These are phyloP conservation scores for Muschampia staudingeri DNA, from an alignment of 2,888 invertebrate genomes.

Conservation along the genomic window DNA sequence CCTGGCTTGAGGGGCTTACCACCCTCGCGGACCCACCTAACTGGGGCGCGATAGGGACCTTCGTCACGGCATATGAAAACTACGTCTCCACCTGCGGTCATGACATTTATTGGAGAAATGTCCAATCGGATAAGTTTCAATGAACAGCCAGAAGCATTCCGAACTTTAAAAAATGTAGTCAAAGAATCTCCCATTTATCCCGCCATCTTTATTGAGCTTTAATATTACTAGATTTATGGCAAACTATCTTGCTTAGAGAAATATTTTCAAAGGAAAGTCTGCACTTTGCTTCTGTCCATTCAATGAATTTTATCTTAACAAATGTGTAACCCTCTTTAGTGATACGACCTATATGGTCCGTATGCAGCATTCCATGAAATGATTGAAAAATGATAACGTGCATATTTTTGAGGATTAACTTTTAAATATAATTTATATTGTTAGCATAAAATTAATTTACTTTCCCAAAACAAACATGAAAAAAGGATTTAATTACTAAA, in stretches of 20 bases:
- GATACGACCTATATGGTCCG: neutral
- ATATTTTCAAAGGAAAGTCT: too few relatives aligned
- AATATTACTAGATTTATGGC: too few relatives aligned
- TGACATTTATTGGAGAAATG: neutral
- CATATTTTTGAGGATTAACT: neutral
- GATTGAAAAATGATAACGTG: neutral
- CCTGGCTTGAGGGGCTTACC: conserved; percentile 93
- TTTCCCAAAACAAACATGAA: too few relatives aligned
- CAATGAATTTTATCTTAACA: neutral
- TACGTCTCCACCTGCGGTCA: conserved; percentile 95
- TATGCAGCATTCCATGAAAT: conserved; percentile 21
- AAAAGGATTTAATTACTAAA: too few relatives aligned
- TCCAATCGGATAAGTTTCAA: neutral
- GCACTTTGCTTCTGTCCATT: conserved; percentile 23
- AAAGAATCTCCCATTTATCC: neutral
- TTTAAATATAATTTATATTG: neutral
- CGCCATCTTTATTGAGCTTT: neutral
- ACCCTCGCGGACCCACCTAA: conserved; percentile 94
- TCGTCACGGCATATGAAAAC: conserved; percentile 98
- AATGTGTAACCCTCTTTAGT: conserved; percentile 6
- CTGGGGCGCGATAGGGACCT: conserved; percentile 94
- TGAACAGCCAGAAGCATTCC: neutral
- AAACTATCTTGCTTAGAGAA: too few relatives aligned
- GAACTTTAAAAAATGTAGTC: neutral
- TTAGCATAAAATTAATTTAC: too few relatives aligned